phyloP scores from a whole-genome alignment of 2,888 invertebrate genomes.

The Brachypalpus laphriformis region DNA sequence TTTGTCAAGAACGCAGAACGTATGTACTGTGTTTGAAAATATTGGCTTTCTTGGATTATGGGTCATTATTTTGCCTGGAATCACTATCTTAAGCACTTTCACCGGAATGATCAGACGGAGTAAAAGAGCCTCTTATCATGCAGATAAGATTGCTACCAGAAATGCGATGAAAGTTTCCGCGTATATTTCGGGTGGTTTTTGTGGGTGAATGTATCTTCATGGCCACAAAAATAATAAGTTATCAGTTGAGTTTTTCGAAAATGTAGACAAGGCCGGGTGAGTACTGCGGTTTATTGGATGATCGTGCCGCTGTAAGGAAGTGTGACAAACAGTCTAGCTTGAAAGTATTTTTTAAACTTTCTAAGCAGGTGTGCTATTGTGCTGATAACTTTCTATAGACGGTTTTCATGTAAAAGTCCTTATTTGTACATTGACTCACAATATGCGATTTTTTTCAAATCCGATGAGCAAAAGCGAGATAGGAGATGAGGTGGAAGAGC shows the following conservation, averaged over 20 bases:
- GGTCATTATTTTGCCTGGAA: background rate
- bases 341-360: background rate
- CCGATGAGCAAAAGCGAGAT: too few species aligned
- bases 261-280: constrained; percentile 30
- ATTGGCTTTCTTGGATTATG: background rate
- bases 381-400: too few species aligned
- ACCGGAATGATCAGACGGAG: background rate
- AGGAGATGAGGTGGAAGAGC: too few species aligned
- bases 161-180: constrained; percentile 20
- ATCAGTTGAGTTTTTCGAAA: background rate
- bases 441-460: too few species aligned
- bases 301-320: background rate
- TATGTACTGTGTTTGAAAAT: too few species aligned
- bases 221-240: constrained; percentile 15
- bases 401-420: too few species aligned
- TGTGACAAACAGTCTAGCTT: background rate
- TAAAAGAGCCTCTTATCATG: constrained; percentile 1
- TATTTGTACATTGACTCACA: too few species aligned
- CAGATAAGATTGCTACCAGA: constrained; percentile 8
- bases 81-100: background rate
- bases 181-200: constrained; percentile 5
- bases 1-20: background rate
- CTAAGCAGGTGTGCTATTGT: background rate
- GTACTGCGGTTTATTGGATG: constrained; percentile 1
- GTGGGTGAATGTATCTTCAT: constrained; percentile 31